Evolutionary conservation across 1,140 invertebrate genomes (phyloP).

Genomic region (Drosophila saltans): DNA sequence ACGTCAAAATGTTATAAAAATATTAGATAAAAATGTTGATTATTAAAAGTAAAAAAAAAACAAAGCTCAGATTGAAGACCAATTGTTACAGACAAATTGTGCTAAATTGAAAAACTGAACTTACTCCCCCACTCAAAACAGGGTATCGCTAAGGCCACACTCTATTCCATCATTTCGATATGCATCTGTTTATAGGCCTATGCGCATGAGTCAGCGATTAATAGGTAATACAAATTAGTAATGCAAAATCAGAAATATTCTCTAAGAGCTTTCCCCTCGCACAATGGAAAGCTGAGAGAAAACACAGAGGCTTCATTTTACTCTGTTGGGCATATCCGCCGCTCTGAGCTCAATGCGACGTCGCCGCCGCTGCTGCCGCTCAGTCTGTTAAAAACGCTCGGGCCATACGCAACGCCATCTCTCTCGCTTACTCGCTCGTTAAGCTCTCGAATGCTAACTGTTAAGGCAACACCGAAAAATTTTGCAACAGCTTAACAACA

Average conservation of each 20-base stretch:
- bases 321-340: not conserved
- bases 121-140: not conserved
- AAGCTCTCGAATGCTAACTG: not conserved
- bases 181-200: not conserved
- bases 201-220: slow-evolving; percentile 61
- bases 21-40: too few relatives aligned
- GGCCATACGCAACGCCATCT: slow-evolving; percentile 28
- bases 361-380: slow-evolving; percentile 27
- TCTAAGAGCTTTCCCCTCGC: slow-evolving; percentile 9
- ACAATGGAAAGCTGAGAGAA: slow-evolving; percentile 15
- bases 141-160: not conserved
- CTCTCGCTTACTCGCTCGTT: slow-evolving; percentile 20
- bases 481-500: slow-evolving; percentile 2
- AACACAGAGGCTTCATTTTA: slow-evolving; percentile 24
- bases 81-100: too few relatives aligned
- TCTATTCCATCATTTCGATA: not conserved
- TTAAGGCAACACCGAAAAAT: slow-evolving; percentile 11
- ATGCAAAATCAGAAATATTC: slow-evolving; percentile 23
- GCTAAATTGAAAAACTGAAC: too few relatives aligned
- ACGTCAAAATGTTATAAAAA: too few relatives aligned
- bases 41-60: too few relatives aligned
- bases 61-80: too few relatives aligned
- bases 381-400: slow-evolving; percentile 57
- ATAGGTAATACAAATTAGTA: slow-evolving; percentile 35
- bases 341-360: slow-evolving; percentile 24